Percentiles rank a stretch among this genome's conserved stretches.
These are phyloP conservation scores for Diachrysia chrysitis DNA, from an alignment of 2,888 invertebrate species.

Conservation along the genomic window DNA sequence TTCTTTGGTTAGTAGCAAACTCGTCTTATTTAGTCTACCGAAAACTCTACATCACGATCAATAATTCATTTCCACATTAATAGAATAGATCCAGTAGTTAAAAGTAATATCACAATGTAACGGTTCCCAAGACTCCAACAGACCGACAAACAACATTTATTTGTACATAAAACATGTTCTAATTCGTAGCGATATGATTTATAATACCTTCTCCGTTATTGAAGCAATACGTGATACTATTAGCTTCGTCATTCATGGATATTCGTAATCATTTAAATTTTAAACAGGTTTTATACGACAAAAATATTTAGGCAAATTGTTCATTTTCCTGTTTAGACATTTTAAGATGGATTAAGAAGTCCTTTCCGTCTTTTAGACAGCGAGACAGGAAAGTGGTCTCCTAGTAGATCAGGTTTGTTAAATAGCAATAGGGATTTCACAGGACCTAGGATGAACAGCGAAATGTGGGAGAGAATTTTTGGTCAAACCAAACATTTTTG, in stretches of 20 bases:
- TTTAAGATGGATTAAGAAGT: background rate
- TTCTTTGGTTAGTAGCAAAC: too few relatives aligned
- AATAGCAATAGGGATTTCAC: too few relatives aligned
- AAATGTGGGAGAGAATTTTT: too few relatives aligned
- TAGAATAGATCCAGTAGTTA: background rate
- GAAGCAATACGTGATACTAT: slow-evolving; percentile 35
- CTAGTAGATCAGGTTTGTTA: too few relatives aligned
- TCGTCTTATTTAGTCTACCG: background rate
- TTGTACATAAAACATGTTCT: slow-evolving; percentile 26
- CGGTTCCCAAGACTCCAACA: slow-evolving; percentile 21
- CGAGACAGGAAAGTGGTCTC: too few relatives aligned
- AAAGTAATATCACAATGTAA: slow-evolving; percentile 33
- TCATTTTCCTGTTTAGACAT: background rate
- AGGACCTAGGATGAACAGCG: too few relatives aligned
- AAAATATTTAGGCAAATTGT: background rate
- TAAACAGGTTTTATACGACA: background rate
- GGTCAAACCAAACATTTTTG: too few relatives aligned
- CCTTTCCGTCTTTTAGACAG: background rate
- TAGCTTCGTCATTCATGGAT: slow-evolving; percentile 27
- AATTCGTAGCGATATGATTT: slow-evolving; percentile 45
- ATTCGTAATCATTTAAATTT: background rate
- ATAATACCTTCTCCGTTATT: slow-evolving; percentile 32
- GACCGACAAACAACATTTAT: slow-evolving; percentile 37
- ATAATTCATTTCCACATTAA: background rate
- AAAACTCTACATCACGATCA: background rate